These are phyloP conservation scores for Diarsia brunnea DNA, from an alignment of 2,888 invertebrate genomes.

Conservation along the genomic window DNA sequence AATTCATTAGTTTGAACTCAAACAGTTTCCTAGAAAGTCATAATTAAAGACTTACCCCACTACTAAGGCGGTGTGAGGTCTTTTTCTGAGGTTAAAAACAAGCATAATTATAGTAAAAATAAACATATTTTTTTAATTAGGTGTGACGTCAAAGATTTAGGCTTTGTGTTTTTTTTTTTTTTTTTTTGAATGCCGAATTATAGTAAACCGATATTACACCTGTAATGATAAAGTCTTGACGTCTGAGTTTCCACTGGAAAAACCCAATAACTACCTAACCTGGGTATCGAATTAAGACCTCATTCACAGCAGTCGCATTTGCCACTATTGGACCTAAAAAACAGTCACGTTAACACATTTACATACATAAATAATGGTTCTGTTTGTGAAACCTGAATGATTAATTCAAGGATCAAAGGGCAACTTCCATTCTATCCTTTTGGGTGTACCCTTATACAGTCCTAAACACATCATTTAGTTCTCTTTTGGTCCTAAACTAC, in stretches of 20 bases:
- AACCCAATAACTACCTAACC: neutral
- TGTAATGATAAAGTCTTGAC: too few relatives aligned
- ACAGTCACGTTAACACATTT: neutral
- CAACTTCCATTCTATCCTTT: neutral
- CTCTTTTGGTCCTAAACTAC: slow-evolving; percentile 11
- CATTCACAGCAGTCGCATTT: neutral
- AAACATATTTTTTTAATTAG: neutral
- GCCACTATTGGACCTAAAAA: neutral
- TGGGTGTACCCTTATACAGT: too few relatives aligned
- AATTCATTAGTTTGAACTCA: neutral
- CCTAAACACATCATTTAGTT: slow-evolving; percentile 19
- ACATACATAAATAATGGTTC: neutral
- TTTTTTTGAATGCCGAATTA: too few relatives aligned
- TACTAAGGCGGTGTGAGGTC: neutral
- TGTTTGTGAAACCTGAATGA: neutral
- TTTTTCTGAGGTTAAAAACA: neutral
- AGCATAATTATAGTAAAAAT: neutral
- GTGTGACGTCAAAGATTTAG: neutral
- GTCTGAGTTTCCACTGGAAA: neutral
- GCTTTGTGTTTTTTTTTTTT: too few relatives aligned
- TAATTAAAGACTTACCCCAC: neutral
- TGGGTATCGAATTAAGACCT: neutral
- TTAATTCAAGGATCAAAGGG: neutral
- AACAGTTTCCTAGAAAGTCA: neutral
- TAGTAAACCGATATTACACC: too few relatives aligned